phyloP scores from a whole-genome alignment of 2,113 vertebrate species.

The Sciurus niger region DNA sequence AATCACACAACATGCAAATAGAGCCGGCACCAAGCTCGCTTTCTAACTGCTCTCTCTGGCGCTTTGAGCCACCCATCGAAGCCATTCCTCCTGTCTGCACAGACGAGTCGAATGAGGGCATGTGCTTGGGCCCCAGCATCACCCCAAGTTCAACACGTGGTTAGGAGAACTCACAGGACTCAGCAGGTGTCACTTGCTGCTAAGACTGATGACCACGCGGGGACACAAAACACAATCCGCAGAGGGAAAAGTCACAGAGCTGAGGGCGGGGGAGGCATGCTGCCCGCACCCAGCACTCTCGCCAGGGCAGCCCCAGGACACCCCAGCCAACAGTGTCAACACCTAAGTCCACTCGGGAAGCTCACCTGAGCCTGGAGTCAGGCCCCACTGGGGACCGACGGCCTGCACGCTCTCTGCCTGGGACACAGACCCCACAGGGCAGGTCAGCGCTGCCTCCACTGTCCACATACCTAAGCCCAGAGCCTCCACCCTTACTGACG shows the following conservation, averaged over 20 bases:
- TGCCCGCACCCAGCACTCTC: neutral
- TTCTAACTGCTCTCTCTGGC: neutral
- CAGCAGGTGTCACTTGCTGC: rapidly evolving
- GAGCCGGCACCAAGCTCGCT: rapidly evolving
- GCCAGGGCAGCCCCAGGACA: neutral
- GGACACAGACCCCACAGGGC: too few relatives aligned
- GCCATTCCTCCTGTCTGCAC: rapidly evolving
- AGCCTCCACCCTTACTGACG: too few relatives aligned
- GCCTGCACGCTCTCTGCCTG: too few relatives aligned
- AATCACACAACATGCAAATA: too few relatives aligned
- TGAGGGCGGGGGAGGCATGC: rapidly evolving
- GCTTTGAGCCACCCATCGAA: neutral
- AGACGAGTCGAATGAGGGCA: rapidly evolving
- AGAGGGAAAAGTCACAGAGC: neutral
- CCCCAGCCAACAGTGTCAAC: rapidly evolving
- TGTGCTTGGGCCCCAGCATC: neutral
- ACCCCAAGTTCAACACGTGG: rapidly evolving
- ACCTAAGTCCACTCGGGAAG: neutral
- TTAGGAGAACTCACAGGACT: too few relatives aligned
- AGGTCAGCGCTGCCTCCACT: rapidly evolving
- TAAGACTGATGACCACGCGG: rapidly evolving
- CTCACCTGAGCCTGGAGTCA: neutral
- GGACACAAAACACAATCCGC: too few relatives aligned
- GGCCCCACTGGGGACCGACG: too few relatives aligned
- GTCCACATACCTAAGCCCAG: too few relatives aligned